Conservation (phyloP, 2,113 vertebrate genomes). For the Telmatochromis sp. region DNA sequence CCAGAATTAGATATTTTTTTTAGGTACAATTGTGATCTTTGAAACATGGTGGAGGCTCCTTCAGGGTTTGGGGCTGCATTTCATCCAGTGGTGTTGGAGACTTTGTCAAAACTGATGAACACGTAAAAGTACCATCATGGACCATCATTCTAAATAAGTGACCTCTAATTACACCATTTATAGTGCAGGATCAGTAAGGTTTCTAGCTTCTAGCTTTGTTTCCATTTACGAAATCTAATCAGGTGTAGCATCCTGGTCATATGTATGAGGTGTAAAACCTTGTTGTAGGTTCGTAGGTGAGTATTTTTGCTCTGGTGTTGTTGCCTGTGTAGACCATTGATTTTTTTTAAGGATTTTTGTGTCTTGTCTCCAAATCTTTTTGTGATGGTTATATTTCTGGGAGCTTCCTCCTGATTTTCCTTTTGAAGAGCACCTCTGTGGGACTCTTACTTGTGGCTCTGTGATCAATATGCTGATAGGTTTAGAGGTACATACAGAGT, state of each 20-base stretch:
- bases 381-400: not conserved
- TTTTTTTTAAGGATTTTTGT: not conserved
- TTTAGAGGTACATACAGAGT: not conserved
- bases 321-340: not conserved
- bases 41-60: not conserved
- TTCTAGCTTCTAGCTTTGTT: not conserved
- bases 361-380: not conserved
- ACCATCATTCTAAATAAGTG: not conserved
- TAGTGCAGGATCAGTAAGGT: fast-evolving
- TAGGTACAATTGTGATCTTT: not conserved
- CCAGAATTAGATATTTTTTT: not conserved
- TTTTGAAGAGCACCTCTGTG: not conserved
- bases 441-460: not conserved
- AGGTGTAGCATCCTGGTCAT: not conserved
- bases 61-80: not conserved
- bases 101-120: not conserved
- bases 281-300: not conserved
- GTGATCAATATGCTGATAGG: not conserved
- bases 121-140: not conserved
- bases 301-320: not conserved
- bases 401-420: not conserved
- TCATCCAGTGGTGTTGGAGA: not conserved
- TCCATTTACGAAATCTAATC: not conserved
- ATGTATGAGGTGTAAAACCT: fast-evolving
- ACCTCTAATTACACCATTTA: not conserved